Evolutionary conservation across 2,797 vertebrate species (phyloP).

Genomic region (Pterois miles): DNA sequence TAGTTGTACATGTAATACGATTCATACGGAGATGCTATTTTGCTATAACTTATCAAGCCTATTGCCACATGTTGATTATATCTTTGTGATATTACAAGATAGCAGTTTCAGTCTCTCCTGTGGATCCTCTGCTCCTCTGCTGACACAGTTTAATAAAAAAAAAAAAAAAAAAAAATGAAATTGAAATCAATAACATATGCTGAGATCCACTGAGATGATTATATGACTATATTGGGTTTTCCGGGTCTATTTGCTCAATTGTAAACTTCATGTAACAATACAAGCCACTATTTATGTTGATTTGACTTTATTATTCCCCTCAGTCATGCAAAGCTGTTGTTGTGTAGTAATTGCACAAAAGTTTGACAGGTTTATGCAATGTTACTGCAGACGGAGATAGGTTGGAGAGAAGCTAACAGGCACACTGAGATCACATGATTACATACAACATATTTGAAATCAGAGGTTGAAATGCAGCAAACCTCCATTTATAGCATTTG

Average conservation of each 20-base stretch:
- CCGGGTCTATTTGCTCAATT: conserved; percentile 12
- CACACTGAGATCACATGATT: background rate
- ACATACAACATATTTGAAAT: background rate
- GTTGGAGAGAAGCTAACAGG: background rate
- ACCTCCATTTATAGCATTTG: background rate
- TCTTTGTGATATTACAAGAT: background rate
- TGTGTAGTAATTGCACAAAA: too few relatives aligned
- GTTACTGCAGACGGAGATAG: background rate
- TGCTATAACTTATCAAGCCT: background rate
- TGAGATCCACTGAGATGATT: conserved; percentile 40
- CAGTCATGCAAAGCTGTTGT: background rate
- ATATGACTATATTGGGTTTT: conserved; percentile 3
- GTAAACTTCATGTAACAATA: background rate
- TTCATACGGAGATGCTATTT: background rate
- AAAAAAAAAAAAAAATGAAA: background rate
- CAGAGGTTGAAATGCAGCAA: background rate
- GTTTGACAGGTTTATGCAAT: background rate
- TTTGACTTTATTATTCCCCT: background rate
- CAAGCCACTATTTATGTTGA: background rate
- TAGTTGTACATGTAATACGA: background rate
- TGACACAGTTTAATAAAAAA: conserved; percentile 29
- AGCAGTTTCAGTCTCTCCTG: background rate
- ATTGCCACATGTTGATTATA: background rate
- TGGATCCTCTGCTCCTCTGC: background rate
- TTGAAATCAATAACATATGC: conserved; percentile 44